These are phyloP conservation scores for Nesoenas mayeri DNA, from an alignment of 2,113 vertebrate genomes.

Conservation along the genomic window DNA sequence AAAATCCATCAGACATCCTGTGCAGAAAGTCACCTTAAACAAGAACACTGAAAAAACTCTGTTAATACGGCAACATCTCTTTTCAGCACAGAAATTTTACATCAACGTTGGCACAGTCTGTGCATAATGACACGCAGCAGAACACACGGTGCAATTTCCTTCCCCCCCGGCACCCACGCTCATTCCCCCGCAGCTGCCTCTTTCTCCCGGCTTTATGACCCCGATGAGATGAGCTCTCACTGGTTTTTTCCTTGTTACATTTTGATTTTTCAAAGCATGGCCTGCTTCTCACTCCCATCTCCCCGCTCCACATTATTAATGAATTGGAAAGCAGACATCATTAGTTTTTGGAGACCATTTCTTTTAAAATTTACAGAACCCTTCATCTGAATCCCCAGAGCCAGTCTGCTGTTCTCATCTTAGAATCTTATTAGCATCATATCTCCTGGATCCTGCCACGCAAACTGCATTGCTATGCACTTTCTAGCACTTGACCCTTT, in stretches of 20 bases:
- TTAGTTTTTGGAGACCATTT: slow-evolving; percentile 92
- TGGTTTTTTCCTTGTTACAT: slow-evolving; percentile 77
- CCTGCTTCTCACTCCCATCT: slow-evolving; percentile 76
- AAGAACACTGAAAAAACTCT: slow-evolving; percentile 55
- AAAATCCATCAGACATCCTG: slow-evolving; percentile 60
- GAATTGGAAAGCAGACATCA: slow-evolving; percentile 88
- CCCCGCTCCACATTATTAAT: slow-evolving; percentile 90
- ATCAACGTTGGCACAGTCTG: slow-evolving; percentile 49
- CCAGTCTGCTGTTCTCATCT: slow-evolving; percentile 84
- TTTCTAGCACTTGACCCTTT: slow-evolving; percentile 93
- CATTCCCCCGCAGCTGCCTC: slow-evolving; percentile 58
- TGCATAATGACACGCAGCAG: slow-evolving; percentile 59
- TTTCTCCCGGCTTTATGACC: slow-evolving; percentile 74
- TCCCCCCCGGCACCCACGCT: slow-evolving; percentile 52
- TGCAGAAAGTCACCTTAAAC: slow-evolving; percentile 64
- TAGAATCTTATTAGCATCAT: slow-evolving; percentile 94
- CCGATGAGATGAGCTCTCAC: slow-evolving; percentile 71
- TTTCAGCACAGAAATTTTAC: slow-evolving; percentile 52
- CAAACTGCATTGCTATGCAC: slow-evolving; percentile 92
- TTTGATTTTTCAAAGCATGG: slow-evolving; percentile 82
- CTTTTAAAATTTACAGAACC: slow-evolving; percentile 90
- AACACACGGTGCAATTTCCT: slow-evolving; percentile 54
- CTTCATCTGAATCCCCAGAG: slow-evolving; percentile 90
- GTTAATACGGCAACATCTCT: slow-evolving; percentile 62
- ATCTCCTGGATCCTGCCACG: slow-evolving; percentile 86